Conservation (phyloP, 2,888 invertebrate genomes). For the Aricia artaxerxes region DNA sequence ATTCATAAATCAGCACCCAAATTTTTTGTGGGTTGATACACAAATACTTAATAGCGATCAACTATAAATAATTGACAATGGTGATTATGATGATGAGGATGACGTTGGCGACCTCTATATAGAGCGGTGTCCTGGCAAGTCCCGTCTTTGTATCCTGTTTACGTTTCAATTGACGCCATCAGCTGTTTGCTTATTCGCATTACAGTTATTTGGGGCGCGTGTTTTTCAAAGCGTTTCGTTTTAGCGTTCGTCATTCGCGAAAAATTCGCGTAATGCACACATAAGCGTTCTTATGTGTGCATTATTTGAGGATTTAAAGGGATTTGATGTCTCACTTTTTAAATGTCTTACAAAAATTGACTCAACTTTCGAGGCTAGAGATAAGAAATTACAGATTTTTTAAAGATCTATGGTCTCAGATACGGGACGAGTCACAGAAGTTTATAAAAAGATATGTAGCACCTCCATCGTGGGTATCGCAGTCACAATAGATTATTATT, state of each 20-base stretch:
- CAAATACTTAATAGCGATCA: no score
- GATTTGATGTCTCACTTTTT: not conserved
- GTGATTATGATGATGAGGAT: not conserved
- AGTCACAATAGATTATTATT: no score
- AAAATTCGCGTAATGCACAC: no score
- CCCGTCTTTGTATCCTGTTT: constrained; percentile 24
- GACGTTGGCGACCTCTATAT: constrained; percentile 12
- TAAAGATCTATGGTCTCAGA: no score
- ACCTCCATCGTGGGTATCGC: no score
- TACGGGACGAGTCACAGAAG: not conserved
- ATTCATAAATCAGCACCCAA: no score
- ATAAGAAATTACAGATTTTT: no score
- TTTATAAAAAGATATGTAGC: not conserved
- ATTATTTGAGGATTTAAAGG: not conserved
- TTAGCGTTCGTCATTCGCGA: constrained; percentile 37
- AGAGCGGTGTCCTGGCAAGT: not conserved
- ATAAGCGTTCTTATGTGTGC: not conserved
- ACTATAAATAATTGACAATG: not conserved
- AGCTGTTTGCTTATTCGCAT: constrained; percentile 22
- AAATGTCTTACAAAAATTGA: no score
- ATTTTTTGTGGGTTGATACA: no score
- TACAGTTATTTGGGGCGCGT: constrained; percentile 59
- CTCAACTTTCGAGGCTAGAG: no score
- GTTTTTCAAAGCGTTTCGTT: constrained; percentile 53
- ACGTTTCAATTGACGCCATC: constrained; percentile 21